Percentiles rank a stretch among this genome's conserved stretches.
Conservation (phyloP, 1,140 invertebrate genomes). For the Phenacoccus solenopsis region DNA sequence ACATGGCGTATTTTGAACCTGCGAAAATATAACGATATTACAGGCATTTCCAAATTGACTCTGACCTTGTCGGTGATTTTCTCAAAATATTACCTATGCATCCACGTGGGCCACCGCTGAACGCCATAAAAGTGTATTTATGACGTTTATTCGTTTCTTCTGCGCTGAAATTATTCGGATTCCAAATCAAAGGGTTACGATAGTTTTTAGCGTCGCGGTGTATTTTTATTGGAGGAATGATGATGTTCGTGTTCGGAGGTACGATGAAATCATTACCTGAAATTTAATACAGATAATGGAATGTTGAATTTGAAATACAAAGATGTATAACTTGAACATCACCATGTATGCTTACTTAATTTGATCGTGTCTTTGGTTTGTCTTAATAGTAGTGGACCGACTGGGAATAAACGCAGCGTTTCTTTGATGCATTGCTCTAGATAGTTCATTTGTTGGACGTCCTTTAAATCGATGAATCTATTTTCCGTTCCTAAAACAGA, state of each 20-base stretch:
- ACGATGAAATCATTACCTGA: slow-evolving; percentile 19
- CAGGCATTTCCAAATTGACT: no score
- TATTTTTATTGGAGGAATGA: slow-evolving; percentile 44
- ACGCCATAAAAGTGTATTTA: slow-evolving; percentile 53
- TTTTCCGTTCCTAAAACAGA: slow-evolving; percentile 35
- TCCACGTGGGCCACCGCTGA: slow-evolving; percentile 66
- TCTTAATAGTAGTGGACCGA: slow-evolving; percentile 44
- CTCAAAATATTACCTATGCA: slow-evolving; percentile 52
- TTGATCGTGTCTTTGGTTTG: slow-evolving; percentile 36
- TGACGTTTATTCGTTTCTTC: slow-evolving; percentile 64
- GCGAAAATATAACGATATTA: slow-evolving; percentile 13
- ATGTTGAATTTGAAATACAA: no score
- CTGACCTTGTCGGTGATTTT: neutral
- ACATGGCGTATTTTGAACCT: slow-evolving; percentile 25
- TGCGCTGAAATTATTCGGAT: slow-evolving; percentile 83
- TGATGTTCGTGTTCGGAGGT: slow-evolving; percentile 52
- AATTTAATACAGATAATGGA: no score
- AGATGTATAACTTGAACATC: no score
- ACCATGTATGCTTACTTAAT: slow-evolving; percentile 23
- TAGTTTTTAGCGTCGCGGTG: slow-evolving; percentile 18
- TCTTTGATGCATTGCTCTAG: slow-evolving; percentile 48
- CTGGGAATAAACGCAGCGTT: slow-evolving; percentile 41
- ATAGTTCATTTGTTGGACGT: slow-evolving; percentile 42
- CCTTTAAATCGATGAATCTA: slow-evolving; percentile 37
- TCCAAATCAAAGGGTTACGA: slow-evolving; percentile 61